Percentiles rank a stretch among this genome's conserved stretches.
These are phyloP conservation scores for Numenius phaeopus DNA, from an alignment of 2,797 vertebrate genomes.

Conservation along the genomic window DNA sequence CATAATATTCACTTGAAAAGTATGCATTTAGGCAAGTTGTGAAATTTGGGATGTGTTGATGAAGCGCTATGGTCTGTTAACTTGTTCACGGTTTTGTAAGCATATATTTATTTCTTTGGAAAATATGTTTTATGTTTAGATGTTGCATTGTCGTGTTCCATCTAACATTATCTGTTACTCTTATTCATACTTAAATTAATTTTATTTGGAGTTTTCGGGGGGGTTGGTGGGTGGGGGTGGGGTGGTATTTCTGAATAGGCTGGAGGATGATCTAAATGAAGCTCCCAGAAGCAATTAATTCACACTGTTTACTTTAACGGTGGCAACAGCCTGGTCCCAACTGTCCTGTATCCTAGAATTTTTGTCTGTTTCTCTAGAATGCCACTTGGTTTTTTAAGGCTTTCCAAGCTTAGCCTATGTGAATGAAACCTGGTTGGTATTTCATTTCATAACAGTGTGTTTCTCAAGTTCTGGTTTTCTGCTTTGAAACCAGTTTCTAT, in stretches of 20 bases:
- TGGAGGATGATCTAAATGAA: not conserved
- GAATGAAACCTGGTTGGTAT: not conserved
- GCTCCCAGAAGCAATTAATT: not conserved
- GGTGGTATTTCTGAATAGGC: not conserved
- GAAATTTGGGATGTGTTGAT: not conserved
- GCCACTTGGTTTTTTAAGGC: not conserved
- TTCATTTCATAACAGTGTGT: not conserved
- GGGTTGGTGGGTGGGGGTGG: not conserved
- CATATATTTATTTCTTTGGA: not conserved
- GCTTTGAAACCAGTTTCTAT: not conserved
- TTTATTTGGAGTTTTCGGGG: not conserved
- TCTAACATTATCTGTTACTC: not conserved
- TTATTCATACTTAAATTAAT: not conserved
- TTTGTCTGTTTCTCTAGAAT: not conserved
- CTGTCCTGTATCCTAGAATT: not conserved
- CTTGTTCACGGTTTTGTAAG: not conserved
- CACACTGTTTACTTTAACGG: not conserved
- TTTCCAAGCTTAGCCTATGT: not conserved
- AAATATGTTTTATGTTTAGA: not conserved
- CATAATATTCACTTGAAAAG: not conserved
- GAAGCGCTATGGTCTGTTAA: not conserved
- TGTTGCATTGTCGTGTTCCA: not conserved
- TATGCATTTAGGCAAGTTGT: not conserved
- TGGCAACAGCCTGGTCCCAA: not conserved
- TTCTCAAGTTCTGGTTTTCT: not conserved